Percentiles rank a stretch among this genome's conserved stretches.
Conservation (phyloP, 2,113 vertebrate species). For the Alligator sinensis region DNA sequence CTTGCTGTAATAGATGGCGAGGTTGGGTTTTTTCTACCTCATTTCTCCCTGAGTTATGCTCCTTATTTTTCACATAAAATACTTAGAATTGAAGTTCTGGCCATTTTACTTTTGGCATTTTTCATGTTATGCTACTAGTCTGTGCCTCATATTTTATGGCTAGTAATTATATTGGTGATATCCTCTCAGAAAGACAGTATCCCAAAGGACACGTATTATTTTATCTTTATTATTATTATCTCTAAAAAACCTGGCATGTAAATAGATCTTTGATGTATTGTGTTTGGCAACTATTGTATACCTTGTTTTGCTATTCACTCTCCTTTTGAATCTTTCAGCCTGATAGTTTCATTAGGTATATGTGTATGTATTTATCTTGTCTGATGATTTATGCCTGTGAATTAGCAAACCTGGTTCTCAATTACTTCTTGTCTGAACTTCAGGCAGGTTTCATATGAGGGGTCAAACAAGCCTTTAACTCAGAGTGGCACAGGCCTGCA, state of each 20-base stretch:
- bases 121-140: neutral
- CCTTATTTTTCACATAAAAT: neutral
- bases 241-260: too few species aligned
- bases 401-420: too few species aligned
- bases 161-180: neutral
- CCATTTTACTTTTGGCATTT: neutral
- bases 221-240: too few species aligned
- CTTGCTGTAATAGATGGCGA: neutral
- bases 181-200: too few species aligned
- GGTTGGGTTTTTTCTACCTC: neutral
- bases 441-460: neutral
- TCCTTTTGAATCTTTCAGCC: neutral
- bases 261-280: too few species aligned
- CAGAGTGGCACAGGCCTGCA: neutral
- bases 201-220: too few species aligned
- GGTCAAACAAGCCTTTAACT: neutral
- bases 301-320: too few species aligned
- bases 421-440: neutral
- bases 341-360: neutral
- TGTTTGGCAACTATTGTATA: too few species aligned
- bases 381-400: too few species aligned
- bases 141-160: neutral
- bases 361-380: too few species aligned
- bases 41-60: neutral
- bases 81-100: neutral